Evolutionary conservation across 2,113 vertebrate species (phyloP).

Genomic region (Abramis brama): DNA sequence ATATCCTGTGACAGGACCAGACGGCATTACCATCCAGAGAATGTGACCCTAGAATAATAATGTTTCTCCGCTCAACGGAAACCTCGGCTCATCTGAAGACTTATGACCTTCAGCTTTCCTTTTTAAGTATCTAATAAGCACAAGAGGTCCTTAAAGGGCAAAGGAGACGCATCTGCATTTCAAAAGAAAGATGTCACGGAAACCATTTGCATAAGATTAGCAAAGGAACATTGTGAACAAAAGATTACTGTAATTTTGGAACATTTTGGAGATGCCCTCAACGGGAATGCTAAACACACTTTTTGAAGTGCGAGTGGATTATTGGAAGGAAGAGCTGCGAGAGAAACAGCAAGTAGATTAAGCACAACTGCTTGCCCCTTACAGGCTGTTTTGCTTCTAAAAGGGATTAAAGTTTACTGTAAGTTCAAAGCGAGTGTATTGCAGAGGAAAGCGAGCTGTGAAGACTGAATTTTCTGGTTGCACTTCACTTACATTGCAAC

Average conservation of each 20-base stretch:
- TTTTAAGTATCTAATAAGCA: constrained; percentile 13
- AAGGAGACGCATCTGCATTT: not conserved
- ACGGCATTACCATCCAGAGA: not conserved
- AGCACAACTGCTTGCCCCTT: not conserved
- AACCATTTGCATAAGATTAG: constrained; percentile 27
- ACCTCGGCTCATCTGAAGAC: constrained; percentile 4
- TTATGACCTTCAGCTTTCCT: not conserved
- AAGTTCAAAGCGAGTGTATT: constrained; percentile 18
- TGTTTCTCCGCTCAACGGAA: not conserved
- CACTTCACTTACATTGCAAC: not conserved
- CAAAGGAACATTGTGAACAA: not conserved
- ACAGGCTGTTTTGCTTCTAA: constrained; percentile 13
- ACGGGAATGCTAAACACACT: not conserved
- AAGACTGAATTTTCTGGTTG: not conserved
- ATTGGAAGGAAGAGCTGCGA: not conserved
- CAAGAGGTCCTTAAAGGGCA: not conserved
- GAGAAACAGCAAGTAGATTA: constrained; percentile 13
- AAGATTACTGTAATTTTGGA: not conserved
- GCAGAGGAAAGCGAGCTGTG: not conserved
- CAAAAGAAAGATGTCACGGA: not conserved
- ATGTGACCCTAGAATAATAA: constrained; percentile 32
- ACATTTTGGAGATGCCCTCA: constrained; percentile 2
- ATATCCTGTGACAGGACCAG: constrained; percentile 12
- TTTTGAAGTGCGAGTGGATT: constrained; percentile 23
- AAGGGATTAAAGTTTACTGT: constrained; percentile 25